A percentile compares a stretch with the other conserved stretches of the same genome.
These are phyloP conservation scores for Epizoanthus rinbou DNA, from an alignment of 92 coral and sea anemone species.

Conservation along the genomic window DNA sequence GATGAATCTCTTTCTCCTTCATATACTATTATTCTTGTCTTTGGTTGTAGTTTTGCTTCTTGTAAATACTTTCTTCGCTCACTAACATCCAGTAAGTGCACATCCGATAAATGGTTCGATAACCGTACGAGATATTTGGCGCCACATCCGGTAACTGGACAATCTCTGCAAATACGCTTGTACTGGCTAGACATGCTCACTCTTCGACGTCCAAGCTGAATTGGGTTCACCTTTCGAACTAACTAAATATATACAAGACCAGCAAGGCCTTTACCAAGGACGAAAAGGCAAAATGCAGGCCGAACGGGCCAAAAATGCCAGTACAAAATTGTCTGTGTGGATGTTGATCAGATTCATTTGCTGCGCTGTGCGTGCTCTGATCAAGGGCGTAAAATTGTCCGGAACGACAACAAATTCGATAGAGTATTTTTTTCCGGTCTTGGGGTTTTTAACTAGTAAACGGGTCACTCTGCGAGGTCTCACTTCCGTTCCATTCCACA, in stretches of 20 bases:
- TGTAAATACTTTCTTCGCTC: constrained; percentile 5
- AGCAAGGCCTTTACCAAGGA: background rate
- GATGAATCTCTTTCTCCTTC: too few species aligned
- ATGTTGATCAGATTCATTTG: constrained; percentile 59
- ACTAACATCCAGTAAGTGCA: constrained; percentile 6
- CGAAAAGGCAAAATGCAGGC: background rate
- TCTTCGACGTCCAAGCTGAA: constrained; percentile 13
- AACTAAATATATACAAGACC: background rate
- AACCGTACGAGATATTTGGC: background rate
- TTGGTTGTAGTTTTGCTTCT: constrained; percentile 5
- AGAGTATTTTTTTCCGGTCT: constrained; percentile 52
- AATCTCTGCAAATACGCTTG: constrained; percentile 17
- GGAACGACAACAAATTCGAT: constrained; percentile 61
- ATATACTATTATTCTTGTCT: too few species aligned
- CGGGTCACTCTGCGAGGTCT: constrained; percentile 47
- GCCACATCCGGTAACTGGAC: constrained; percentile 15
- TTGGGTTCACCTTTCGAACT: background rate
- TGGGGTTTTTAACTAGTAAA: constrained; percentile 45
- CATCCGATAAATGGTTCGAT: constrained; percentile 9
- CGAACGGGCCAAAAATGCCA: background rate
- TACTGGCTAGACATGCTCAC: constrained; percentile 9
- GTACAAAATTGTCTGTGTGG: constrained; percentile 34
- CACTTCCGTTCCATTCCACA: constrained; percentile 64
- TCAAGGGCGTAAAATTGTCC: constrained; percentile 48
- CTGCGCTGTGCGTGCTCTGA: constrained; percentile 67